Evolutionary conservation across 1,140 invertebrate species (phyloP).

Genomic region (Drosophila pseudoobscura): DNA sequence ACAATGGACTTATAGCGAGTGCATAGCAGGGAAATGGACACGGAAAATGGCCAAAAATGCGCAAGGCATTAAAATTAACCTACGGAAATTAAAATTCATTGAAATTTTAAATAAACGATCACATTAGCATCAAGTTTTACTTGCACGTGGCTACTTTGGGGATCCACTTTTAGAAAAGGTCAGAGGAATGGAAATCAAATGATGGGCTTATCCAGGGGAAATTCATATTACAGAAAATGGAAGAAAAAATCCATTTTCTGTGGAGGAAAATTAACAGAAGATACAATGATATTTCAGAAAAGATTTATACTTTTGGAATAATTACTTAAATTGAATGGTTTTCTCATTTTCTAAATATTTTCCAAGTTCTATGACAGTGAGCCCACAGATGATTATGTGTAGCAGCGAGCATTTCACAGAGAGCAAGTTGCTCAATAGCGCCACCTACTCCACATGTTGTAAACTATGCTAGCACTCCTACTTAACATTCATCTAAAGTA

Average conservation of each 20-base stretch:
- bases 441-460: too few relatives aligned
- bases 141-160: conserved; percentile 25
- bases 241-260: background rate
- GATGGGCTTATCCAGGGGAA: background rate
- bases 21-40: conserved; percentile 39
- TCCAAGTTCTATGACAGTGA: too few relatives aligned
- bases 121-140: conserved; percentile 54
- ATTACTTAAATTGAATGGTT: too few relatives aligned
- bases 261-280: too few relatives aligned
- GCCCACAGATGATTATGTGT: too few relatives aligned
- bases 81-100: conserved; percentile 21
- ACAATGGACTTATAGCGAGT: conserved; percentile 7
- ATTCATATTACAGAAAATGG: background rate
- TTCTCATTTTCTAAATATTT: too few relatives aligned
- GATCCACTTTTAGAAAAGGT: background rate
- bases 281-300: too few relatives aligned
- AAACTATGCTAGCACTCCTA: too few relatives aligned
- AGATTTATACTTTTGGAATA: too few relatives aligned
- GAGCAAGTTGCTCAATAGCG: too few relatives aligned
- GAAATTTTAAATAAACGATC: conserved; percentile 57
- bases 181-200: background rate
- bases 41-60: conserved; percentile 20
- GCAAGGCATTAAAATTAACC: conserved; percentile 25
- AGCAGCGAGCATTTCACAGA: too few relatives aligned
- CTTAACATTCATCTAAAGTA: too few relatives aligned